Evolutionary conservation across 2,797 vertebrate species (phyloP).

Genomic region (Syngnathus rostellatus): DNA sequence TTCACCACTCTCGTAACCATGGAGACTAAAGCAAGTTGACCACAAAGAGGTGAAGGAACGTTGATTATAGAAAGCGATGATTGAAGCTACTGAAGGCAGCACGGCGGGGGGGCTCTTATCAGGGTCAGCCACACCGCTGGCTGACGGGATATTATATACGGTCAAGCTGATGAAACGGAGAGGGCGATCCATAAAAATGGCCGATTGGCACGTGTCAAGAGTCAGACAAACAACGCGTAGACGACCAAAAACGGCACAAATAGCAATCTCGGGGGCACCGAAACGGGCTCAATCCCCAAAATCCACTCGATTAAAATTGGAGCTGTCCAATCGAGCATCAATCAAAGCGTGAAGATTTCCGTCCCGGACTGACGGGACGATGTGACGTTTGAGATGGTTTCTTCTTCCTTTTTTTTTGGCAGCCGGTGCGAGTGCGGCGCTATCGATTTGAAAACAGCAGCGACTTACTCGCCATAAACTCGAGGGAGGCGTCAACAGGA

Average conservation of each 20-base stretch:
- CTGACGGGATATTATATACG: conserved; percentile 47
- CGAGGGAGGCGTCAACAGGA: conserved; percentile 3
- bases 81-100: conserved; percentile 40
- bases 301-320: conserved; percentile 57
- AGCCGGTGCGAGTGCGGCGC: conserved; percentile 1
- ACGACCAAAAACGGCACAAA: conserved; percentile 11
- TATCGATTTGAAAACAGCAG: background rate
- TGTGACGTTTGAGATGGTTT: conserved; percentile 39
- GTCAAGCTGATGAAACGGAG: conserved; percentile 43
- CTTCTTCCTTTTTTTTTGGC: conserved; percentile 15
- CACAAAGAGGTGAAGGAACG: conserved; percentile 30
- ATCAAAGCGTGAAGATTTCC: conserved; percentile 28
- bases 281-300: conserved; percentile 27
- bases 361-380: conserved; percentile 36
- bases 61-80: conserved; percentile 40
- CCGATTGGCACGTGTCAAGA: conserved; percentile 29
- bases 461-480: background rate
- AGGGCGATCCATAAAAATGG: conserved; percentile 28
- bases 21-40: conserved; percentile 33
- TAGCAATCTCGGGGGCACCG: conserved; percentile 17
- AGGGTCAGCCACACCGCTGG: conserved; percentile 50
- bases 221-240: conserved; percentile 23
- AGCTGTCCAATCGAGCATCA: conserved; percentile 49
- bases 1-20: conserved; percentile 11
- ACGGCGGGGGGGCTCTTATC: conserved; percentile 49